Evolutionary conservation across 1,140 invertebrate genomes (phyloP), one percentile per base, ranked within the genome.

Genomic region (Caenorhabditis latens): DNA sequence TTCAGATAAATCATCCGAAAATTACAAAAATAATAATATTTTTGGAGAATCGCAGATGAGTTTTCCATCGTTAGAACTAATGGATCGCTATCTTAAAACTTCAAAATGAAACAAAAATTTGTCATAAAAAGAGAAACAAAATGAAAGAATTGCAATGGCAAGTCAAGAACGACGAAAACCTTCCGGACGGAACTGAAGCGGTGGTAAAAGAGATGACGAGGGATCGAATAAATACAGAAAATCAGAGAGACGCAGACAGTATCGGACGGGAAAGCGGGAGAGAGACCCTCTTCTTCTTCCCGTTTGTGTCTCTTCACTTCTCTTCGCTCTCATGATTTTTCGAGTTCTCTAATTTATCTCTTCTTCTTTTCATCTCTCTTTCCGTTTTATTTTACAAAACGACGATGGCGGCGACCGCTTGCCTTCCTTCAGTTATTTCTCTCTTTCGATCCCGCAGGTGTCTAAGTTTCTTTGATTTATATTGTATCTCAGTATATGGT

Each of bases 151-250:
- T 79, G 71, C 21, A 46, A 46, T 46, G 71, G 71, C 19, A 79
- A 79, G 71, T 79, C 71, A 50, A 79, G 71, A 71, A 71, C 67
- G 67, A 71, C 21, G 42, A 46, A 63, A 63, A 79, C 71, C 71
- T 79, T 79, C 71, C 71, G 71, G 71, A 79, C 71, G 71, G 71
- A 79, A 79, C 71, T 79, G 71, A 79, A 79, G 71, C 71, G 71
- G 71, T 46, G 71, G 71, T 13, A 79, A 79, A 32, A 79, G 46
- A 79, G 71, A 50, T 53, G 71, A 21, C 50, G 14, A 50, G 14
- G n/a, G 71, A 75, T 75, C 67, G 8, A 21, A 42, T 13, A 5
- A 79, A 7, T 53, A 8, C 19, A 50, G 24, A 50, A 79, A 79
- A 79, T 79, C 71, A 79, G 46, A 50, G 71, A 79, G 71, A 79